Evolutionary conservation across 2,113 vertebrate genomes (phyloP), one percentile per base, ranked within the genome.

Genomic region (Phyllostomus hastatus): DNA sequence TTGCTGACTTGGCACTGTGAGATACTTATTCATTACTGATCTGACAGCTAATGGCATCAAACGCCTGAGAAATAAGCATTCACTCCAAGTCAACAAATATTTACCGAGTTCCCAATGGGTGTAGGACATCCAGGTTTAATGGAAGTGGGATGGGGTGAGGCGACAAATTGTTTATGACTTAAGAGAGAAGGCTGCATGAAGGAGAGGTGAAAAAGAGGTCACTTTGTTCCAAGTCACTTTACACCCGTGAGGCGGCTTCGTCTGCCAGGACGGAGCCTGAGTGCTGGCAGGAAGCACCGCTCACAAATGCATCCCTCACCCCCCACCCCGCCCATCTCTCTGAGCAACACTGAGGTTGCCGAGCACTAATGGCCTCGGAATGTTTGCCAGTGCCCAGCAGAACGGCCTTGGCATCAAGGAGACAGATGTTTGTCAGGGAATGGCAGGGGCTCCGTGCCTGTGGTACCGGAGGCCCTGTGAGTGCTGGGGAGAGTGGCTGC

Each of bases 351-450:
- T 38, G 82, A 88, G 0, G 7, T 95, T 72, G 95, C 96, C 57
- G 97, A 96, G 96, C 96, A 80, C 95, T 0, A 2, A 43, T 90
- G 97, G 97, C 98, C 96, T 96, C 91, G 0, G 70, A 95, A 85
- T 26, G 91, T 57, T 70, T 94, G 97, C 93, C 94, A 88, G 97
- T 10, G 97, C 96, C 97, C 81, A 1, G 86, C 79, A 97, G 67
- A 95, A 95, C 0, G 14, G 98, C 97, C 96, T 76, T 97, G 97
- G 98, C 98, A 78, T 41, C 2, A 92, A 98, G 98, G 98, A 98
- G 96, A 67, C 97, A 97, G 98, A 98, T 97, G 98, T 96, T 98
- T 98, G 97, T 94, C 7, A 73, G 98, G 90, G 78, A 93, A 96
- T 67, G 94, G 95, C 6, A 8, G 90, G 96, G 96, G 96, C 95